These are phyloP conservation scores for Piprites chloris DNA, from an alignment of 2,113 vertebrate species.

Conservation along the genomic window DNA sequence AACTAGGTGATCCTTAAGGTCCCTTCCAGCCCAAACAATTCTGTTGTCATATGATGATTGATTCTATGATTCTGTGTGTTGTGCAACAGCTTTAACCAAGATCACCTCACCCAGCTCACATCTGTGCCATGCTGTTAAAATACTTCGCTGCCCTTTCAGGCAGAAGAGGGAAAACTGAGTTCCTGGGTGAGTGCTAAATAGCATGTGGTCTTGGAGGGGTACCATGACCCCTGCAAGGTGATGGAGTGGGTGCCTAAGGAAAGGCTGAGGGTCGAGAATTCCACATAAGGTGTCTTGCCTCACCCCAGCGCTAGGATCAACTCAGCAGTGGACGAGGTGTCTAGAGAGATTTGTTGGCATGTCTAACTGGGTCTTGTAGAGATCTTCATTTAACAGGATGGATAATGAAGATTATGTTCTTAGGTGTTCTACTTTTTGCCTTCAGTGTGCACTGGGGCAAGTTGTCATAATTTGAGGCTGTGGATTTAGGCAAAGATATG, in stretches of 20 bases:
- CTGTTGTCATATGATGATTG: background rate
- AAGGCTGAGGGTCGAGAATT: background rate
- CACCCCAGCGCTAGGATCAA: background rate
- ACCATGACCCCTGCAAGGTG: background rate
- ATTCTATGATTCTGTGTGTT: background rate
- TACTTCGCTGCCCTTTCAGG: background rate
- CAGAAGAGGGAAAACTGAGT: background rate
- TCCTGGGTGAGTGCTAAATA: background rate
- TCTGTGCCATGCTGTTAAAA: background rate
- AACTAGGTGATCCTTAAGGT: background rate
- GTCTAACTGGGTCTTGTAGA: background rate
- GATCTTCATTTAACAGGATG: background rate
- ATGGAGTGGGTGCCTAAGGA: background rate
- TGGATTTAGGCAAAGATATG: background rate
- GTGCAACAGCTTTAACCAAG: background rate
- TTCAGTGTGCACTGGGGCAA: background rate
- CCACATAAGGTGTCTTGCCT: background rate
- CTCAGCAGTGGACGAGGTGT: background rate
- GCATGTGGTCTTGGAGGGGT: fast-evolving
- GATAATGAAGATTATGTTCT: background rate
- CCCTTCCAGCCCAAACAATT: background rate
- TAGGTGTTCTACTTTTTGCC: background rate
- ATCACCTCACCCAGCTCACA: background rate
- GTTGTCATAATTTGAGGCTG: background rate
- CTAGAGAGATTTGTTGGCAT: background rate